These are phyloP conservation scores for Mormyrus lacerda DNA, from an alignment of 2,113 vertebrate genomes.

Conservation along the genomic window DNA sequence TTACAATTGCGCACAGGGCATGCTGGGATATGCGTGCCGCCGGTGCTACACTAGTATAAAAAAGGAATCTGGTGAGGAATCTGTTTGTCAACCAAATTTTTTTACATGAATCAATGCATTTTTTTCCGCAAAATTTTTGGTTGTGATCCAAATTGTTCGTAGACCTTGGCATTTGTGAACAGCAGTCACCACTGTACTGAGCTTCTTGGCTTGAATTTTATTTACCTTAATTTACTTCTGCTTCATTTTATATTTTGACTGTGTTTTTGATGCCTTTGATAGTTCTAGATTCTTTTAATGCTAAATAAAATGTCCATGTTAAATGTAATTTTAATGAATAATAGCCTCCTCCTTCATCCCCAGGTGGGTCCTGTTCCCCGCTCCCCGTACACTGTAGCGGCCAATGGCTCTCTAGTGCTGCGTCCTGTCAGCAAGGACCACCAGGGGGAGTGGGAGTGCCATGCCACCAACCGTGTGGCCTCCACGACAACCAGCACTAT, in stretches of 20 bases:
- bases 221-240: not conserved
- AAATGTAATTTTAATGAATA: not conserved
- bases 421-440: constrained; percentile 77
- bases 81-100: too few species aligned
- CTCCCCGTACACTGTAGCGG: constrained; percentile 56
- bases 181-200: not conserved
- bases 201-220: not conserved
- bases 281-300: not conserved
- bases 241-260: not conserved
- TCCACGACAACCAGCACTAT: constrained; percentile 64
- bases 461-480: constrained; percentile 75
- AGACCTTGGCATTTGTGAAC: too few species aligned
- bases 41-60: too few species aligned
- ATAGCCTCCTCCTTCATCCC: not conserved
- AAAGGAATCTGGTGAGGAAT: too few species aligned
- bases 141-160: too few species aligned
- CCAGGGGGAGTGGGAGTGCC: constrained; percentile 82
- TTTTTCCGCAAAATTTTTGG: too few species aligned
- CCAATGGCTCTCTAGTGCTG: constrained; percentile 77
- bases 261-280: not conserved
- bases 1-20: too few species aligned
- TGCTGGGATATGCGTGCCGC: too few species aligned
- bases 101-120: too few species aligned
- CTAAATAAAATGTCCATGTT: not conserved
- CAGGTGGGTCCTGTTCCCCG: constrained; percentile 63